Evolutionary conservation across 2,797 vertebrate genomes (phyloP), one percentile per base, ranked within the genome.

Genomic region (Microctenopoma steveboyesi): DNA sequence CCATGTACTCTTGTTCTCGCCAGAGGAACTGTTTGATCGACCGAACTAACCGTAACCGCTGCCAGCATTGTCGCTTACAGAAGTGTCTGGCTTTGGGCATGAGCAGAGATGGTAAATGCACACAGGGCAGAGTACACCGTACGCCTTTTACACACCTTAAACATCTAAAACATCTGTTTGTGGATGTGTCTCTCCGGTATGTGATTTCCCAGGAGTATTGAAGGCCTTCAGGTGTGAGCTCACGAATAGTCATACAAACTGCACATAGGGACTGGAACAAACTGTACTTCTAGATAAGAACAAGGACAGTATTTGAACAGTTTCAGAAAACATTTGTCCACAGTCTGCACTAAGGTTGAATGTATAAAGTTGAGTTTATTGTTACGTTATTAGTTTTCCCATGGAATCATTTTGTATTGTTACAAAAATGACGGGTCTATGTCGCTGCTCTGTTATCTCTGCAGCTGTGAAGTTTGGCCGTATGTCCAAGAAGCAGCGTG

Each of bases 401-500:
- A 12, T 39, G 4, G 27, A 28, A 7, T 1, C 9, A n/a, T 28
- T 18, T n/a, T 11, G 49, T 14, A 18, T 7, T 39, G 14, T 48
- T 35, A 52, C 7, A 59, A 42, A 40, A 13, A 35, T 35, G 33
- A 35, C 7, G 14, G 30, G 3, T 49, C 30, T 43, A 5, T 62
- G 15, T 53, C 40, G 4, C 13, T 5, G 2, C 25, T 18, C 42
- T 6, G 0, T 7, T 75, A 63, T 67, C 37, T 52, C 48, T 54
- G 12, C 88, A 98, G 96, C 96, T 7, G 96, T 98, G 79, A 98
- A 98, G 88, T 98, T 98, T 0, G 96, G 96, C 28, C 96, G 96
- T 40, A 98, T 98, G 96, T 97, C 96, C 0, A 97, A 98, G 93
- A 98, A 97, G 86, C 96, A 98, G 88, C 93, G 96, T 0, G 96